A percentile compares a stretch with the other conserved stretches of the same genome.
Conservation (phyloP, 2,797 vertebrate genomes). For the Sebastes wilsoni region DNA sequence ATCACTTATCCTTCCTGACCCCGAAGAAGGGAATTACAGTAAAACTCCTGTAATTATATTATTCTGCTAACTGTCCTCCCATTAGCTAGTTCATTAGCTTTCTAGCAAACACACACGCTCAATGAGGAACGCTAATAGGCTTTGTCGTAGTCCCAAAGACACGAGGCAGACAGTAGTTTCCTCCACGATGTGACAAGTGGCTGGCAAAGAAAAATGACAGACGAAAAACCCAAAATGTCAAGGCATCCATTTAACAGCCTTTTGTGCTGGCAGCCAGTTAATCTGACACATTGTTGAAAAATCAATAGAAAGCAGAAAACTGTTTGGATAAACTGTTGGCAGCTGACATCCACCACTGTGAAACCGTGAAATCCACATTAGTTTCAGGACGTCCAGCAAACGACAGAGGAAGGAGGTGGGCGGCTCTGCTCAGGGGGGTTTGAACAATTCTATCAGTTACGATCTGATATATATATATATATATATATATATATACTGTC, state of each 20-base stretch:
- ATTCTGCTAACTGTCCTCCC: neutral
- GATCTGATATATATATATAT: conserved; percentile 25
- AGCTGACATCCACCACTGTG: conserved; percentile 48
- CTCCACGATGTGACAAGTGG: conserved; percentile 12
- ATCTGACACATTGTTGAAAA: conserved; percentile 60
- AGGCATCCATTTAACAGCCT: conserved; percentile 46
- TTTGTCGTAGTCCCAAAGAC: conserved; percentile 1
- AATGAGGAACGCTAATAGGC: conserved; percentile 10
- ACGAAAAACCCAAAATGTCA: conserved; percentile 45
- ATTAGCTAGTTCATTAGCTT: conserved; percentile 21
- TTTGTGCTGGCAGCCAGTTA: conserved; percentile 40
- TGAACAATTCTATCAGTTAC: conserved; percentile 40
- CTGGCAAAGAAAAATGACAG: conserved; percentile 38
- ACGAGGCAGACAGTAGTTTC: conserved; percentile 10
- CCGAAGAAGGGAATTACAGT: neutral
- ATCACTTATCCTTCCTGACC: neutral
- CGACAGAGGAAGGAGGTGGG: conserved; percentile 33
- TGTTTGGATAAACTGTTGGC: conserved; percentile 56
- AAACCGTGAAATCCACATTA: conserved; percentile 50
- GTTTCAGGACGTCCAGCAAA: conserved; percentile 48
- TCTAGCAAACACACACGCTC: conserved; percentile 6
- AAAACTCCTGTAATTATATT: neutral
- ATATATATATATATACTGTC: conserved; percentile 1
- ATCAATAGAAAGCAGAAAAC: conserved; percentile 56
- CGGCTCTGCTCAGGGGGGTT: conserved; percentile 11